Evolutionary conservation across 2,888 invertebrate genomes (phyloP).

Genomic region (Hyposoter dolosus): DNA sequence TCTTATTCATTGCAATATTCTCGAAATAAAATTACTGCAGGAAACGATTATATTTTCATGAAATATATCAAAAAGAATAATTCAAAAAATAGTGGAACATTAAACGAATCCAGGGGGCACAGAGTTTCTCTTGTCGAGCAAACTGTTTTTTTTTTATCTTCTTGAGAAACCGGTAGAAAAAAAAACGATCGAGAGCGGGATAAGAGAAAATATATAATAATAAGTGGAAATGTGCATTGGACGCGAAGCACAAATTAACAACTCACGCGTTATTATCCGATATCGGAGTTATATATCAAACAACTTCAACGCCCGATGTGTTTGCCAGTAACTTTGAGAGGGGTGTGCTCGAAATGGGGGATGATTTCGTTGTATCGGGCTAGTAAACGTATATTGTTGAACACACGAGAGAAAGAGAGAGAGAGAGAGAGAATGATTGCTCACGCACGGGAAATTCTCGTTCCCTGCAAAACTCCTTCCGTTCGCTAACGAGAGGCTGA

Average conservation of each 20-base stretch:
- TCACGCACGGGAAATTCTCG: conserved; percentile 59
- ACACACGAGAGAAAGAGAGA: neutral
- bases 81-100: neutral
- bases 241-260: conserved; percentile 81
- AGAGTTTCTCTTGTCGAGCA: neutral
- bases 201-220: conserved; percentile 14
- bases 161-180: neutral
- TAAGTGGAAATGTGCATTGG: conserved; percentile 74
- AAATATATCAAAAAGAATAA: neutral
- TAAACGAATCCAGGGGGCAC: neutral
- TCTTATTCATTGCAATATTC: too few relatives aligned
- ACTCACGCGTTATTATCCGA: conserved; percentile 83
- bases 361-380: conserved; percentile 37
- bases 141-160: neutral
- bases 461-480: conserved; percentile 44
- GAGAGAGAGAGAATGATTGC: conserved; percentile 54
- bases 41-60: neutral
- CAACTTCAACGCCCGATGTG: conserved; percentile 68
- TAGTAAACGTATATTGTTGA: neutral
- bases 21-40: too few relatives aligned
- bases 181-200: neutral
- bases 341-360: conserved; percentile 12
- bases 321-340: conserved; percentile 32
- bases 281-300: conserved; percentile 83
- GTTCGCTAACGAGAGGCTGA: conserved; percentile 75